These are phyloP conservation scores for Osmerus mordax DNA, from an alignment of 2,113 vertebrate genomes.

Conservation along the genomic window DNA sequence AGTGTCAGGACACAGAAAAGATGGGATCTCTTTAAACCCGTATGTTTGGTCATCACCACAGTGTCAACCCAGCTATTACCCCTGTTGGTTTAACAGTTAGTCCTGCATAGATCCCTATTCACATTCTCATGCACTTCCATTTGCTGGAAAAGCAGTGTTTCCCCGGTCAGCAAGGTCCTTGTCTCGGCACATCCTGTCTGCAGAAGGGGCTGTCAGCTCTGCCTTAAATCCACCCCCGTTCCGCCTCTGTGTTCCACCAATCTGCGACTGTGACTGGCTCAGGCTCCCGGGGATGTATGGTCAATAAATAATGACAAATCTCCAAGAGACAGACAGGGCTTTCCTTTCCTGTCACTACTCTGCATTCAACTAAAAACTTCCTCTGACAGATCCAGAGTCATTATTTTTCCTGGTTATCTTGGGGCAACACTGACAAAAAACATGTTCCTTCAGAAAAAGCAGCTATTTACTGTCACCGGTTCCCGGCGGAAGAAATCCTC, in stretches of 20 bases:
- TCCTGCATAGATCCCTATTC: neutral
- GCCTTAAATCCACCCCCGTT: constrained; percentile 33
- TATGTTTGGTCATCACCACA: neutral
- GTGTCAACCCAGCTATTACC: neutral
- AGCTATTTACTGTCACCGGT: constrained; percentile 40
- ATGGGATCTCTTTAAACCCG: neutral
- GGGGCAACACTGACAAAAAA: constrained; percentile 20
- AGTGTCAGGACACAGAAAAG: constrained; percentile 37
- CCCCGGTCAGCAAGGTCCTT: constrained; percentile 20
- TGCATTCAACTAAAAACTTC: constrained; percentile 11
- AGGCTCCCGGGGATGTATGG: constrained; percentile 30
- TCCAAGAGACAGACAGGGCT: constrained; percentile 27
- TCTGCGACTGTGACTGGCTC: constrained; percentile 29
- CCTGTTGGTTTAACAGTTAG: neutral
- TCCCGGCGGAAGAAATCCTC: constrained; percentile 38
- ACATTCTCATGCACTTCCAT: constrained; percentile 21
- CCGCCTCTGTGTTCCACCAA: constrained; percentile 19
- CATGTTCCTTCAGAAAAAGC: constrained; percentile 39
- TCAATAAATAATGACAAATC: constrained; percentile 51
- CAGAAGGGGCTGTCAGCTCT: constrained; percentile 23
- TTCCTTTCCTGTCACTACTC: constrained; percentile 28
- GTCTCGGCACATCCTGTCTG: constrained; percentile 19
- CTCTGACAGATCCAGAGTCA: constrained; percentile 10
- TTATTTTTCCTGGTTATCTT: constrained; percentile 14
- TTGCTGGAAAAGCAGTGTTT: neutral